Conservation (phyloP, 1,140 invertebrate species). For the Bombus consobrinus region DNA sequence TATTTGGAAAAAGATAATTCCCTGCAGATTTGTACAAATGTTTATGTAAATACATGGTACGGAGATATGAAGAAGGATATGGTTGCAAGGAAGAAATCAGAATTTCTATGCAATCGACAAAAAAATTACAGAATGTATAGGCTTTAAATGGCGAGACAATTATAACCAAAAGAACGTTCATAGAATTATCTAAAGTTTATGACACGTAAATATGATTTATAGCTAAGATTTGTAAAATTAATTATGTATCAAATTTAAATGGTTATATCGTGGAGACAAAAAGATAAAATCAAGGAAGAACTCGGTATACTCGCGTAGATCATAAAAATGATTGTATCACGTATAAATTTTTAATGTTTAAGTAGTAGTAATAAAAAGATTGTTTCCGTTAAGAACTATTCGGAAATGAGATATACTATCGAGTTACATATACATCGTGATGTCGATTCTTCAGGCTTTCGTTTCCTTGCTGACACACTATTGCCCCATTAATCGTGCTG, state of each 20-base stretch:
- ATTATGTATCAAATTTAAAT: not conserved
- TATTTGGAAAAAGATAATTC: not conserved
- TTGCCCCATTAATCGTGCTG: slow-evolving; percentile 55
- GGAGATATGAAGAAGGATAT: not conserved
- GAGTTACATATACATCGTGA: not conserved
- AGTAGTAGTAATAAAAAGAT: not conserved
- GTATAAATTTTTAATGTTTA: too few species aligned
- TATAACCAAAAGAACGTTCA: too few species aligned
- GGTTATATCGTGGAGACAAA: not conserved
- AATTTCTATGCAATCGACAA: not conserved
- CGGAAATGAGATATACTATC: not conserved
- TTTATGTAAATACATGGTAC: not conserved
- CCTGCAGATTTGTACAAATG: not conserved
- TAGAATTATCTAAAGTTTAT: too few species aligned
- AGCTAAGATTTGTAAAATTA: too few species aligned
- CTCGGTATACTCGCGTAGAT: rapidly evolving
- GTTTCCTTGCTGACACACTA: slow-evolving; percentile 42
- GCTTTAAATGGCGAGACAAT: too few species aligned
- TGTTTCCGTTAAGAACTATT: not conserved
- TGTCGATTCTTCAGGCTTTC: slow-evolving; percentile 20
- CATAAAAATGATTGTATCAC: not conserved
- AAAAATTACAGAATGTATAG: too few species aligned
- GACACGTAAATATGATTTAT: too few species aligned
- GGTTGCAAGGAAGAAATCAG: not conserved
- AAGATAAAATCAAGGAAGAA: not conserved